Conservation (phyloP, 2,888 invertebrate genomes). For the Trichopria drosophilae region DNA sequence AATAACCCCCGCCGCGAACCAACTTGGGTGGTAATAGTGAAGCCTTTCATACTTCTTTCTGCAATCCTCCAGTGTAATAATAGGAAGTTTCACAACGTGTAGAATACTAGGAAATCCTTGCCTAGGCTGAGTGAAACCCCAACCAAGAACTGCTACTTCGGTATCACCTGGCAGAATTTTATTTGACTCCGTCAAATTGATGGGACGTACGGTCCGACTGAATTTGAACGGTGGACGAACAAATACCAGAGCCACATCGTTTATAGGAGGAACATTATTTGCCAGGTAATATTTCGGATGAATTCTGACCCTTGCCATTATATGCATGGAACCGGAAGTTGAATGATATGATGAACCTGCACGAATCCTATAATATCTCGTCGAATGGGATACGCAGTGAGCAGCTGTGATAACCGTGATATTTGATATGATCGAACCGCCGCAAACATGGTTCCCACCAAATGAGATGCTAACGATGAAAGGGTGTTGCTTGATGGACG, state of each 20-base stretch:
- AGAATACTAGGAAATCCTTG: too few species aligned
- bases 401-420: constrained; percentile 24
- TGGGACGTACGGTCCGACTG: constrained; percentile 13
- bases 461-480: constrained; percentile 15
- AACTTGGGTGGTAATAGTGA: too few species aligned
- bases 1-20: too few species aligned
- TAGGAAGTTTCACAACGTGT: too few species aligned
- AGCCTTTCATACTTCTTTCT: too few species aligned
- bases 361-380: constrained; percentile 1
- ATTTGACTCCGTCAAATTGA: too few species aligned
- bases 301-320: constrained; percentile 2
- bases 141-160: too few species aligned
- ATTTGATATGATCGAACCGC: constrained; percentile 22
- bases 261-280: not conserved
- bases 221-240: constrained; percentile 29
- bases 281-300: constrained; percentile 9
- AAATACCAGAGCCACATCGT: constrained; percentile 28
- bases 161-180: too few species aligned
- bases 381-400: constrained; percentile 10
- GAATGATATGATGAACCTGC: constrained; percentile 11
- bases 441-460: constrained; percentile 12
- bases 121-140: too few species aligned
- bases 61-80: too few species aligned
- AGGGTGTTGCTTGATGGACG: too few species aligned
- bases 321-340: constrained; percentile 19